Base-by-base conservation (phyloP, 2,113 vertebrate species). In the Podarcis muralis region DNA sequence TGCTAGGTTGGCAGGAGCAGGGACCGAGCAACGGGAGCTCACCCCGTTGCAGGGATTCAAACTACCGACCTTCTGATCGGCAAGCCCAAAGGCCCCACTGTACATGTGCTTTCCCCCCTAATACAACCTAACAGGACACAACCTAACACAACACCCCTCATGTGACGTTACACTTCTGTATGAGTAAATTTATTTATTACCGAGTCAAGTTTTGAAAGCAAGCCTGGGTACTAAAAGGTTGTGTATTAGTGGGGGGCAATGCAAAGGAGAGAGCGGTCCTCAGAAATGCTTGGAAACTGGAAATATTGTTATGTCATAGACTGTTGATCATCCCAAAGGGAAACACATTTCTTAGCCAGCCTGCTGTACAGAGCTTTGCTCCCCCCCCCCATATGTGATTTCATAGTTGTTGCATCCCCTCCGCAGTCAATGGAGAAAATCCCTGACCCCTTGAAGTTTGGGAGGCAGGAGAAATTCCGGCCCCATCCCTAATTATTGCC, bases 341-440 rank as follows among this genome's bases (percentile, higher is more conserved):
- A 65, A 90, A 65, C 32, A 40, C 74, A 83, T 20, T 69, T 53
- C 91, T 93, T 86, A 89, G 92, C 85, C 81, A 87, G 77, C 8
- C 40, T 87, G 71, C 85, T 90, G 91, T 89, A 3, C 92, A 83
- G 77, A 92, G 12, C 62, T 90, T 65, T 93, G 86, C 91, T 48
- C 37, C 35, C 13, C 27, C 86, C 88, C 20, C 87, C 87, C 78
- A 93, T 84, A 37, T 92, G 89, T 93, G 88, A 30, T 78, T 65
- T 72, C 85, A 37, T 88, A 90, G 89, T 23, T 66, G 57, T 32
- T 93, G 89, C 32, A 88, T 90, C 86, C 48, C 92, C 79, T 94
- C 48, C 87, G 85, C 78, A 72, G 69, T 69, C 78, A 88, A 62
- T 57, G 59, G 32, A 88, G 90, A 76, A 76, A 88, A 68, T 53